phyloP scores from a whole-genome alignment of 2,113 vertebrate genomes.

The Aviceda subcristata region DNA sequence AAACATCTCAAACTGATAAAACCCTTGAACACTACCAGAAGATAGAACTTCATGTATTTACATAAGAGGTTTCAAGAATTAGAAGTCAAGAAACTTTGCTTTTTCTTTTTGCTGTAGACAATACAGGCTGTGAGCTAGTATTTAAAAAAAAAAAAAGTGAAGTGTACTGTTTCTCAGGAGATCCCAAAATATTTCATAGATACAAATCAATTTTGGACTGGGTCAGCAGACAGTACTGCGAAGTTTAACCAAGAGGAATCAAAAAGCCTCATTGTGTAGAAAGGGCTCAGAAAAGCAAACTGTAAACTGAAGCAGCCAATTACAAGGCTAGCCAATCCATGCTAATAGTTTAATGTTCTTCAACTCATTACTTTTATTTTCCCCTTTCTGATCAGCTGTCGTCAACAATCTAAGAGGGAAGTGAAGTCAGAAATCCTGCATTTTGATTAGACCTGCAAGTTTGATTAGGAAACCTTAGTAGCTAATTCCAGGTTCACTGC shows the following conservation, averaged over 20 bases:
- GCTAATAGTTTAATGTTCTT: not conserved
- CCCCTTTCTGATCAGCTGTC: not conserved
- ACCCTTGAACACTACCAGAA: not conserved
- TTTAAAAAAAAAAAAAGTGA: not conserved
- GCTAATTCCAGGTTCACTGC: not conserved
- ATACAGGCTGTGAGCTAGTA: not conserved
- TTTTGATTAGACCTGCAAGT: not conserved
- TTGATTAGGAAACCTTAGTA: not conserved
- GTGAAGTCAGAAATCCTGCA: not conserved
- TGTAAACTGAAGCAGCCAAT: not conserved
- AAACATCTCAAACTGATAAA: not conserved
- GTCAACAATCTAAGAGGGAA: not conserved
- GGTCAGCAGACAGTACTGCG: not conserved
- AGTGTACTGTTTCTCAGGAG: not conserved
- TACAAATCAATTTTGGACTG: not conserved
- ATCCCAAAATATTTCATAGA: not conserved
- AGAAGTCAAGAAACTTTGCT: not conserved
- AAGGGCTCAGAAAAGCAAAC: not conserved
- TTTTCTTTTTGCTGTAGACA: not conserved
- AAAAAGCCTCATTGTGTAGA: not conserved
- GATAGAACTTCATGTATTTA: not conserved
- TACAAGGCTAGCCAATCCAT: not conserved
- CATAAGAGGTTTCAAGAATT: not conserved
- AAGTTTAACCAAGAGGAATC: not conserved
- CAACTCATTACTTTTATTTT: not conserved